Conservation (phyloP, 2,113 vertebrate genomes). For the Sylvietta virens region DNA sequence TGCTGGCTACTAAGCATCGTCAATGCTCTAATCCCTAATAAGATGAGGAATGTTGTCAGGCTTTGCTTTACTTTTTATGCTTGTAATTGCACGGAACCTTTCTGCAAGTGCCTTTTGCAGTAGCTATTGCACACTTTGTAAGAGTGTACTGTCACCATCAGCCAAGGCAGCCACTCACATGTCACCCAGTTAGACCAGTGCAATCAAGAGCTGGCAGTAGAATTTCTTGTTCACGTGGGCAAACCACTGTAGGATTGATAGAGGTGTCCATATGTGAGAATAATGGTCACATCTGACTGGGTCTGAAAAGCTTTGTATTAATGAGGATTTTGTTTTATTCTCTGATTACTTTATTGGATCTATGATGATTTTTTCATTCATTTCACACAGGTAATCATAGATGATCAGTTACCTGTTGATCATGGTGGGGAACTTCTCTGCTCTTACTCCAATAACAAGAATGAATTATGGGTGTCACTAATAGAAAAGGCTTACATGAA, state of each 20-base stretch:
- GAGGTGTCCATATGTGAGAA: not conserved
- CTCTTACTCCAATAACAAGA: constrained; percentile 97
- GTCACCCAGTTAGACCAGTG: not conserved
- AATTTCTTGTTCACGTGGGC: not conserved
- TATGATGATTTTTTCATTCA: not conserved
- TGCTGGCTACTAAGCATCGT: not conserved
- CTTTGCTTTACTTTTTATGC: not conserved
- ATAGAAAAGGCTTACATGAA: constrained; percentile 99
- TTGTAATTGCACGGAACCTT: not conserved
- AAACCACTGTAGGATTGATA: not conserved
- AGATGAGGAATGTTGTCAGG: not conserved
- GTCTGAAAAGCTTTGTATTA: not conserved
- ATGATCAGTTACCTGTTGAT: constrained; percentile 93
- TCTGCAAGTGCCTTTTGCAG: not conserved
- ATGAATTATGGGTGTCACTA: constrained; percentile 96
- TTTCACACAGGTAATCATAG: constrained; percentile 90
- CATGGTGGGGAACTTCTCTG: constrained; percentile 93
- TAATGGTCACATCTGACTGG: not conserved
- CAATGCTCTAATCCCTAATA: not conserved
- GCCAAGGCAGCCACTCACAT: not conserved
- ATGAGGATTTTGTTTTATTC: not conserved
- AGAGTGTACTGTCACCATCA: not conserved
- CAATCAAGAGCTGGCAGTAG: not conserved
- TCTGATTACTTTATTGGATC: not conserved
- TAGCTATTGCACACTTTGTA: not conserved